Conservation (phyloP, 1,140 invertebrate genomes). For the Amyelois transitella region DNA sequence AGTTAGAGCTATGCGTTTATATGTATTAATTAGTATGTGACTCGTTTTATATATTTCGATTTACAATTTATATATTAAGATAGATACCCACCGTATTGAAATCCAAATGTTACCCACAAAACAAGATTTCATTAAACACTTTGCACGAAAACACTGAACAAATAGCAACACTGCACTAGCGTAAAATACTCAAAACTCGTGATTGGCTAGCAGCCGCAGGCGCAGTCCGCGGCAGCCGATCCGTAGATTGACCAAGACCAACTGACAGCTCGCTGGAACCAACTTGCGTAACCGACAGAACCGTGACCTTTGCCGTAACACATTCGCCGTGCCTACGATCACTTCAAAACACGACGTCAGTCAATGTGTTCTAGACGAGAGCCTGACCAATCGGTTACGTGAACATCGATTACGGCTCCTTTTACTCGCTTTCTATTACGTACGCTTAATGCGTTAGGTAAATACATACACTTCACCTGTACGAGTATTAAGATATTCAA, state of each 20-base stretch:
- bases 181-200: not conserved
- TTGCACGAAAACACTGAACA: not conserved
- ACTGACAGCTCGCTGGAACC: slow-evolving; percentile 19
- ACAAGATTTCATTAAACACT: not conserved
- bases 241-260: slow-evolving; percentile 18
- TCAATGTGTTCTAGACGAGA: not conserved
- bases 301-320: slow-evolving; percentile 33
- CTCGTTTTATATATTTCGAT: no score
- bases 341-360: not conserved
- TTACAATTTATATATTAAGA: no score
- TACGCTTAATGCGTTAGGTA: not conserved
- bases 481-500: not conserved
- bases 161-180: not conserved
- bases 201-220: not conserved
- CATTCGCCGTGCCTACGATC: slow-evolving; percentile 2
- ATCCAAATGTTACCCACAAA: not conserved
- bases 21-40: no score
- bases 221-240: slow-evolving; percentile 1
- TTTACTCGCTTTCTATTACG: not conserved
- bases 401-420: not conserved
- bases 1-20: no score
- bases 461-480: not conserved
- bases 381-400: not conserved
- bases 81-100: not conserved
- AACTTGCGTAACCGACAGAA: slow-evolving; percentile 29